These are phyloP conservation scores for Telmatochromis brachygnathus DNA, from an alignment of 2,113 vertebrate species.

Conservation along the genomic window DNA sequence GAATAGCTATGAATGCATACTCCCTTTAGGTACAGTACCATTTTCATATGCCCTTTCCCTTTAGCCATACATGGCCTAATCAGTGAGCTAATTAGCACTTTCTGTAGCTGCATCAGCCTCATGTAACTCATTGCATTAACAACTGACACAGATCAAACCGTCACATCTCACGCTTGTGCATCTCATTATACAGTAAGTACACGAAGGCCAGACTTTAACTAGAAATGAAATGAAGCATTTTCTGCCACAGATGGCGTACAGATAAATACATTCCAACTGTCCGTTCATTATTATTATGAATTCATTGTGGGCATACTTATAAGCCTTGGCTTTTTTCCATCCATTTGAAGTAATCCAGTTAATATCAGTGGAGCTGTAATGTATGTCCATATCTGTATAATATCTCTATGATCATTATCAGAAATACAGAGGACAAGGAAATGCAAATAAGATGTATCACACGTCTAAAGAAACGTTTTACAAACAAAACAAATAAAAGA, in stretches of 20 bases:
- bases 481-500: neutral
- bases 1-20: neutral
- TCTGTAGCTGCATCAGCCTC: constrained; percentile 34
- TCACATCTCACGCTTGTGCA: constrained; percentile 30
- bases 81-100: constrained; percentile 55
- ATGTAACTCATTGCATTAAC: constrained; percentile 66
- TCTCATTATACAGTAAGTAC: constrained; percentile 50
- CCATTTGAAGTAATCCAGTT: neutral
- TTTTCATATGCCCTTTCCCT: constrained; percentile 25
- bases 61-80: constrained; percentile 55
- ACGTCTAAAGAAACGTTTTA: fast-evolving
- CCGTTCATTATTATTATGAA: neutral
- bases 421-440: neutral
- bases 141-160: constrained; percentile 57
- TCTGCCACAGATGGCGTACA: constrained; percentile 9
- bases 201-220: constrained; percentile 1
- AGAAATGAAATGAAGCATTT: neutral
- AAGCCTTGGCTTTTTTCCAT: neutral
- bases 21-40: constrained; percentile 24
- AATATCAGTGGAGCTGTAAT: neutral
- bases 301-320: neutral
- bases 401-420: neutral
- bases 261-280: neutral
- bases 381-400: neutral
- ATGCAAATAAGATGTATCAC: neutral